Evolutionary conservation across 2,113 vertebrate genomes (phyloP).

Genomic region (Hippolais icterina): DNA sequence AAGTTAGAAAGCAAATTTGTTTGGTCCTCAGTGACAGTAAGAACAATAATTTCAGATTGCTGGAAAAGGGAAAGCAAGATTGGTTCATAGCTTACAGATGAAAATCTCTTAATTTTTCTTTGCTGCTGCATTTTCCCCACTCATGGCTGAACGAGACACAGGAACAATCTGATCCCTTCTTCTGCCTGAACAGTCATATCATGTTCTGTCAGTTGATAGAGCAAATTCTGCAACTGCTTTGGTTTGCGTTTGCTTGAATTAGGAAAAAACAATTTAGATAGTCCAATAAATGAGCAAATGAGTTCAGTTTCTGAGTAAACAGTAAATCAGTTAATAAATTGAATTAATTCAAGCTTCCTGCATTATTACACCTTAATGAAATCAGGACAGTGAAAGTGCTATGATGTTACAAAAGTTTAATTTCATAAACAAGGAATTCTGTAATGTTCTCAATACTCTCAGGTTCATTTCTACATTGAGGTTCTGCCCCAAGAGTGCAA

Average conservation of each 20-base stretch:
- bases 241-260: not conserved
- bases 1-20: not conserved
- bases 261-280: not conserved
- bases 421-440: not conserved
- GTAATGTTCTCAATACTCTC: not conserved
- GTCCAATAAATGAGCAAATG: not conserved
- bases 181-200: not conserved
- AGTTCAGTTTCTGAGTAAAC: not conserved
- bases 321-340: not conserved
- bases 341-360: not conserved
- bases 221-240: not conserved
- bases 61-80: not conserved
- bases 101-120: not conserved
- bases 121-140: fast-evolving
- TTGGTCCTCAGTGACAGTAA: not conserved
- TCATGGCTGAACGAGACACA: not conserved
- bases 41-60: not conserved
- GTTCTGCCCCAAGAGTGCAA: not conserved
- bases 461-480: not conserved
- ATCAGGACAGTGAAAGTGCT: not conserved
- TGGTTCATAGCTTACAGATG: not conserved
- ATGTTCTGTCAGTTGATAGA: not conserved
- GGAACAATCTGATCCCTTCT: not conserved
- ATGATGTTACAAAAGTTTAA: not conserved
- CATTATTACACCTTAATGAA: not conserved